A percentile compares a stretch with the other conserved stretches of the same genome.
Evolutionary conservation across 2,113 vertebrate species (phyloP).

Genomic region (Orientallactaga bullata): DNA sequence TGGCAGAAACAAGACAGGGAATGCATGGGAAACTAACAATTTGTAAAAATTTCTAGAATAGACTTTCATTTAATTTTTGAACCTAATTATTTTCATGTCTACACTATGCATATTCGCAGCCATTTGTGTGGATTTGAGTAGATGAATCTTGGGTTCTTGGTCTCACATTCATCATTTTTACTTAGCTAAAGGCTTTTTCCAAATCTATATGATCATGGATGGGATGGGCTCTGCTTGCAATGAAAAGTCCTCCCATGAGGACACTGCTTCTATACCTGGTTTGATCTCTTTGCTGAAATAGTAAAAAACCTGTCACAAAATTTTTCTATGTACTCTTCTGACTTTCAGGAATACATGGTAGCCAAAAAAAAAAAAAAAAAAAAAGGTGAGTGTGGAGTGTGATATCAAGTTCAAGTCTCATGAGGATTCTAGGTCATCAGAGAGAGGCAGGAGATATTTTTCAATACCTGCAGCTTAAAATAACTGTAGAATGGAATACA

Average conservation of each 20-base stretch:
- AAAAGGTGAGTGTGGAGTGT: not conserved
- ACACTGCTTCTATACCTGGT: not conserved
- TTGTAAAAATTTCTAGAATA: not conserved
- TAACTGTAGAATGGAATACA: not conserved
- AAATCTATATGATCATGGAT: not conserved
- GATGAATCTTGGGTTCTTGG: not conserved
- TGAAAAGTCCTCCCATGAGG: not conserved
- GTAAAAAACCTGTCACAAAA: conserved; percentile 22
- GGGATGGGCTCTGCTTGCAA: not conserved
- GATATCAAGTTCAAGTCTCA: conserved; percentile 37
- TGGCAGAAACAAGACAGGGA: not conserved
- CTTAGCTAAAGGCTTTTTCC: not conserved
- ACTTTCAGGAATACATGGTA: not conserved
- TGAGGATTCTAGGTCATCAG: conserved; percentile 17
- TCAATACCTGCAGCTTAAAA: not conserved
- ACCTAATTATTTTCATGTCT: conserved; percentile 32
- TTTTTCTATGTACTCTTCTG: conserved; percentile 6
- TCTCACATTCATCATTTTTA: not conserved
- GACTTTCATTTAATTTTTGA: conserved; percentile 1
- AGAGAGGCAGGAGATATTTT: not conserved
- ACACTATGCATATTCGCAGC: conserved; percentile 25
- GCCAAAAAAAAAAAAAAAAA: not conserved
- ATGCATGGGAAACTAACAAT: not conserved
- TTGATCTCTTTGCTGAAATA: not conserved
- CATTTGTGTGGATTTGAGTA: conserved; percentile 3